Evolutionary conservation across 2,888 invertebrate genomes (phyloP), one percentile per base, ranked within the genome.

Genomic region (Dinocampus coccinellae): DNA sequence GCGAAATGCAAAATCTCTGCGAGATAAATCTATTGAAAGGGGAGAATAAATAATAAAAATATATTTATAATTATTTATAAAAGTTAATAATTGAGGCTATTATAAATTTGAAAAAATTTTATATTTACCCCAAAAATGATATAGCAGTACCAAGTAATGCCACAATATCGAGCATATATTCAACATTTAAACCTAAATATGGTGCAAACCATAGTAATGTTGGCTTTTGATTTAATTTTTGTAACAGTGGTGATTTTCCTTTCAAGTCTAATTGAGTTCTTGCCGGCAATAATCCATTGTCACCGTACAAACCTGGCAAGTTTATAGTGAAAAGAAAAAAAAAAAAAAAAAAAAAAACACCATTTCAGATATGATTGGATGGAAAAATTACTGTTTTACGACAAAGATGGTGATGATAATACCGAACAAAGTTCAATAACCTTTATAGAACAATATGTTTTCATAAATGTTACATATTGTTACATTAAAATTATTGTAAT

Each of bases 211-310:
- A 92, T 52, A 94, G 84, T 57, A 93, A 84, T 0, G 92, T 92
- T 6, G 93, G 93, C 79, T 92, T 91, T 75, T 90, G 90, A 77
- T 89, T 90, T 4, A 92, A 88, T 82, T 91, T 90, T 20, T 90
- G 89, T 34, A 88, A 84, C 61, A 91, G 83, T n/a, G 90, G 85
- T 77, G 88, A 87, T 66, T 89, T 88, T 76, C 86, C 78, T 58
- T 85, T 84, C n/a, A 86, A 80, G 66, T 88, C 88, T 73, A 90
- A 74, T 71, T 88, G 88, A 1, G 87, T 85, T 76, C 88, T 87
- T 10, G 92, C 93, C 65, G 94, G 94, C 72, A 93, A 83, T 67
- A 94, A 88, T 63, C 94, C 94, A 90, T 93, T 92, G 81, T 92
- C 92, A 3, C 94, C 94, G 87, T 93, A 94, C 24, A 94, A 87